A percentile compares a stretch with the other conserved stretches of the same genome.
These are phyloP conservation scores for Octodonta nipae DNA, from an alignment of 2,888 invertebrate genomes.

Conservation along the genomic window DNA sequence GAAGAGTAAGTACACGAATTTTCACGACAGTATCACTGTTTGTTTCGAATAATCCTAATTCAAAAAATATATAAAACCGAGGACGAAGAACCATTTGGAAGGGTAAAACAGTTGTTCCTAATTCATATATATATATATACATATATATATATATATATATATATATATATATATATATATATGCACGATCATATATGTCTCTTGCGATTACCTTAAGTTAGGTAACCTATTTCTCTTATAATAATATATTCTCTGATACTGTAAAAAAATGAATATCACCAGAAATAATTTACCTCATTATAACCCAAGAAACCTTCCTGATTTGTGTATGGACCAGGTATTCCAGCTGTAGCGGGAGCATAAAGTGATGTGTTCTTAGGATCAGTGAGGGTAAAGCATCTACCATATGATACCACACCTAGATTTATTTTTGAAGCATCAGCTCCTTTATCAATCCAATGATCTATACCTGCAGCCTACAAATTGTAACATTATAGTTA, in stretches of 20 bases:
- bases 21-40: too few species aligned
- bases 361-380: conserved; percentile 37
- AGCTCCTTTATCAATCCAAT: conserved; percentile 45
- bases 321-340: conserved; percentile 49
- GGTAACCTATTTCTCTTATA: too few species aligned
- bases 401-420: conserved; percentile 60
- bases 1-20: too few species aligned
- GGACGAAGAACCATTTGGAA: too few species aligned
- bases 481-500: conserved; percentile 6
- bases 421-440: conserved; percentile 50
- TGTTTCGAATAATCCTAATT: too few species aligned
- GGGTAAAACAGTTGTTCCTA: too few species aligned
- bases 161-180: too few species aligned
- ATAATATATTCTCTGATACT: not conserved
- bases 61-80: too few species aligned
- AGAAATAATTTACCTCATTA: conserved; percentile 51
- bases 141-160: too few species aligned
- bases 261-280: not conserved
- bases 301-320: conserved; percentile 57
- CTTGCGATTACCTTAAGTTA: too few species aligned
- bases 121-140: too few species aligned
- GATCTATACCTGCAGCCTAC: conserved; percentile 37
- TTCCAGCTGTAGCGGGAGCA: conserved; percentile 45
- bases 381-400: conserved; percentile 47
- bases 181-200: too few species aligned